These are phyloP conservation scores for Myathropa florea DNA, from an alignment of 2,888 invertebrate species.

Conservation along the genomic window DNA sequence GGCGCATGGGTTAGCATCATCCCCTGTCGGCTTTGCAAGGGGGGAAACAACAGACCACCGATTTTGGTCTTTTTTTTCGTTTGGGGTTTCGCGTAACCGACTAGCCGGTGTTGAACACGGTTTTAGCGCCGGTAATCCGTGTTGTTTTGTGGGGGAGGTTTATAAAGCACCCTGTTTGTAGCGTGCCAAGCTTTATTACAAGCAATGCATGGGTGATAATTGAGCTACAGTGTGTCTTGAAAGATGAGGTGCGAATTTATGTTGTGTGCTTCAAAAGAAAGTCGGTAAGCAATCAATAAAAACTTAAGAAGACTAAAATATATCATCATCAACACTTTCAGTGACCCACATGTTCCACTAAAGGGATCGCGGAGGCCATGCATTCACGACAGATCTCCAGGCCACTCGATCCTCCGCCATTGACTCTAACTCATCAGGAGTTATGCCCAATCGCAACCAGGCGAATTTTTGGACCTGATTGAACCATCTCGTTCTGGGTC, in stretches of 20 bases:
- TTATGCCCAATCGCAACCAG: too few species aligned
- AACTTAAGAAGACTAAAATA: too few species aligned
- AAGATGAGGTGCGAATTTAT: not conserved
- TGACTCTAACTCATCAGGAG: too few species aligned
- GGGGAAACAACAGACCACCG: not conserved
- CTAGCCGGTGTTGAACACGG: not conserved
- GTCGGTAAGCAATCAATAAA: too few species aligned
- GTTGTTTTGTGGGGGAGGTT: not conserved
- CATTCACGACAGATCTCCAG: too few species aligned
- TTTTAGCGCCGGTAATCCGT: not conserved
- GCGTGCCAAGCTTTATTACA: not conserved
- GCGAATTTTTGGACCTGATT: too few species aligned
- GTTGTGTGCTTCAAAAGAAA: not conserved
- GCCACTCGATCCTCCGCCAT: too few species aligned
- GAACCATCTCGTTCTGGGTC: too few species aligned
- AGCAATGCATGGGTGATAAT: not conserved
- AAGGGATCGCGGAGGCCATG: too few species aligned
- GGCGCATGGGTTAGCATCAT: too few species aligned
- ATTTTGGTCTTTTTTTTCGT: not conserved
- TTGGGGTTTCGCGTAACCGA: constrained; percentile 16
- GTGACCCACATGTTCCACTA: too few species aligned
- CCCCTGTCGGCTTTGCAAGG: not conserved
- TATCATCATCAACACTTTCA: too few species aligned
- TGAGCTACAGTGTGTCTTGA: constrained; percentile 2
- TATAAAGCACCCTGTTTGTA: not conserved